Percentiles rank a stretch among this genome's conserved stretches.
Conservation (phyloP, 2,888 invertebrate genomes). For the Mythimna pallens region DNA sequence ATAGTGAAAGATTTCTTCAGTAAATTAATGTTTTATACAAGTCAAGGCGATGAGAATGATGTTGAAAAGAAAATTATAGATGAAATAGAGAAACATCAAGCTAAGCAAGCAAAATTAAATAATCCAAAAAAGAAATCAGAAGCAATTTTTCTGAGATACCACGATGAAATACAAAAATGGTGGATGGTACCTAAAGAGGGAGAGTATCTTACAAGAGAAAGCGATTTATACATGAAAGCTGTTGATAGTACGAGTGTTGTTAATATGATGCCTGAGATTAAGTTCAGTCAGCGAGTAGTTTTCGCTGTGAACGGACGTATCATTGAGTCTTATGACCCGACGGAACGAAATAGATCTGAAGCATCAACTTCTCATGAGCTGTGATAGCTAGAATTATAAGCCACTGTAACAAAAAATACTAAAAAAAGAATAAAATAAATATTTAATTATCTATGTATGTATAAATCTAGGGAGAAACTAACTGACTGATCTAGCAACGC, state of each 20-base stretch:
- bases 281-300: background rate
- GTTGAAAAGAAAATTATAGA: slow-evolving; percentile 6
- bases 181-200: slow-evolving; percentile 20
- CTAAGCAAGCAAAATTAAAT: background rate
- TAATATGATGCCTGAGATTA: slow-evolving; percentile 7
- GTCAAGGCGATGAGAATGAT: slow-evolving; percentile 17
- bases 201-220: slow-evolving; percentile 4
- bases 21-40: slow-evolving; percentile 24
- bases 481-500: too few relatives aligned
- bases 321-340: slow-evolving; percentile 1
- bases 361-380: background rate
- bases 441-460: too few relatives aligned
- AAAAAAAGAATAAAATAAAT: too few relatives aligned
- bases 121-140: slow-evolving; percentile 1
- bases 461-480: too few relatives aligned
- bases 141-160: slow-evolving; percentile 17
- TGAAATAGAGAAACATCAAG: background rate
- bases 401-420: too few relatives aligned
- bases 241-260: slow-evolving; percentile 2
- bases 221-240: slow-evolving; percentile 1
- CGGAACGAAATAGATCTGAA: background rate
- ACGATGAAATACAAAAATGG: slow-evolving; percentile 23
- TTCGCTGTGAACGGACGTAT: background rate
- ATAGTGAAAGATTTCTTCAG: slow-evolving; percentile 22
- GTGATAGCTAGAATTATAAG: too few relatives aligned